Conservation (phyloP, 2,888 invertebrate species). For the Acrocyrtus sp. region DNA sequence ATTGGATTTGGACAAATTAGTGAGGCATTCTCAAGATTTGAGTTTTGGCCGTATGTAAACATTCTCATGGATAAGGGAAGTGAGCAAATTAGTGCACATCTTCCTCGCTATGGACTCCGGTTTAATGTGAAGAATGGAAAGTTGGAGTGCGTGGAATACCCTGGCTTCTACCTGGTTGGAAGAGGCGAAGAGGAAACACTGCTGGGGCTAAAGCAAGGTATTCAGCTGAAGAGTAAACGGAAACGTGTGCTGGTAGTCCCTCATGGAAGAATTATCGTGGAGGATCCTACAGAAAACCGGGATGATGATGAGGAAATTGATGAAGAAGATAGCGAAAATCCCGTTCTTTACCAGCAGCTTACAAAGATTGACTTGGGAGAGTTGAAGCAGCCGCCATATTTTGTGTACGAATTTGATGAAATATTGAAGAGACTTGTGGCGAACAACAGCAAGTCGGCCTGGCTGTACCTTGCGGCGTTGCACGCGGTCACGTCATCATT, state of each 20-base stretch:
- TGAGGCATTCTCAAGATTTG: constrained; percentile 5
- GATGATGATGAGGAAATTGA: background rate
- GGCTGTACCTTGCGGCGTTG: constrained; percentile 48
- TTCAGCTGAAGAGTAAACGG: constrained; percentile 7
- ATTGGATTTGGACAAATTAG: constrained; percentile 3
- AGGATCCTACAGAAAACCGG: too few species aligned
- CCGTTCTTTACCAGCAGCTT: background rate
- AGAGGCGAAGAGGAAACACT: constrained; percentile 22
- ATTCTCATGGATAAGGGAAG: background rate
- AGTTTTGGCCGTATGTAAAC: constrained; percentile 3
- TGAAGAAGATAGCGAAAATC: background rate
- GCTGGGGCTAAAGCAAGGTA: constrained; percentile 12
- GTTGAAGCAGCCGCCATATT: constrained; percentile 20
- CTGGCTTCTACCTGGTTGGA: background rate
- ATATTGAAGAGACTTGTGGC: constrained; percentile 21
- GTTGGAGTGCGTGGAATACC: constrained; percentile 18
- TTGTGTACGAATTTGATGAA: constrained; percentile 32
- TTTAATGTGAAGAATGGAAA: background rate
- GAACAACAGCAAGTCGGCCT: constrained; percentile 14
- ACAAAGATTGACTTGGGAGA: background rate
- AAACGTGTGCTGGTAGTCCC: constrained; percentile 24
- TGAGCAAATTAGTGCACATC: constrained; percentile 1
- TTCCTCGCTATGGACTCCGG: constrained; percentile 14
- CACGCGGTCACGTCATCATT: constrained; percentile 45
- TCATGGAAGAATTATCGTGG: constrained; percentile 14